Conservation (phyloP, 2,113 vertebrate species). For the Cryptomyrus ogoouensis region DNA sequence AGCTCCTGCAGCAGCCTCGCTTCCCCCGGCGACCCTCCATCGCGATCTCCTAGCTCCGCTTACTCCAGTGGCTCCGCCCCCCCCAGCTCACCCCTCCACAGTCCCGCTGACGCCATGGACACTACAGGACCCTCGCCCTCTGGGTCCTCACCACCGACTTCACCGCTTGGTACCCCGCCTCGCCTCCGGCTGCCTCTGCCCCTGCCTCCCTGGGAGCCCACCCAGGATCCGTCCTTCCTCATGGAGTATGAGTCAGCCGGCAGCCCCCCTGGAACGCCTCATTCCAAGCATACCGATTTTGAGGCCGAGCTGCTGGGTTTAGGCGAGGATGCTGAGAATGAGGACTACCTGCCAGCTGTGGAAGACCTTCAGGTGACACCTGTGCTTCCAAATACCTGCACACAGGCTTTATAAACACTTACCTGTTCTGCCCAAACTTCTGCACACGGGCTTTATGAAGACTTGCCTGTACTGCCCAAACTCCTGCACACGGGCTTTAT, state of each 20-base stretch:
- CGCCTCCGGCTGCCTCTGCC: neutral
- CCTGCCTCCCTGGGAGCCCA: conserved; percentile 20
- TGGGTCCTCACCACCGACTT: conserved; percentile 50
- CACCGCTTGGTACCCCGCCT: conserved; percentile 19
- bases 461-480: neutral
- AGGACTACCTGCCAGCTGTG: conserved; percentile 53
- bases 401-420: neutral
- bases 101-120: conserved; percentile 45
- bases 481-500: neutral
- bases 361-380: conserved; percentile 68
- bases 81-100: conserved; percentile 52
- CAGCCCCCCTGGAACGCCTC: neutral
- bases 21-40: conserved; percentile 67
- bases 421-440: neutral
- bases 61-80: conserved; percentile 68
- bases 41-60: conserved; percentile 68
- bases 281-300: conserved; percentile 22
- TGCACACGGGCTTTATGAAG: neutral
- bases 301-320: conserved; percentile 57
- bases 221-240: conserved; percentile 44
- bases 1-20: conserved; percentile 73
- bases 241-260: conserved; percentile 60
- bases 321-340: conserved; percentile 64
- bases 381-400: neutral
- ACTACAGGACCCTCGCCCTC: conserved; percentile 43